Evolutionary conservation across 1,140 invertebrate species (phyloP).

Genomic region (Archegozetes longisetosus): DNA sequence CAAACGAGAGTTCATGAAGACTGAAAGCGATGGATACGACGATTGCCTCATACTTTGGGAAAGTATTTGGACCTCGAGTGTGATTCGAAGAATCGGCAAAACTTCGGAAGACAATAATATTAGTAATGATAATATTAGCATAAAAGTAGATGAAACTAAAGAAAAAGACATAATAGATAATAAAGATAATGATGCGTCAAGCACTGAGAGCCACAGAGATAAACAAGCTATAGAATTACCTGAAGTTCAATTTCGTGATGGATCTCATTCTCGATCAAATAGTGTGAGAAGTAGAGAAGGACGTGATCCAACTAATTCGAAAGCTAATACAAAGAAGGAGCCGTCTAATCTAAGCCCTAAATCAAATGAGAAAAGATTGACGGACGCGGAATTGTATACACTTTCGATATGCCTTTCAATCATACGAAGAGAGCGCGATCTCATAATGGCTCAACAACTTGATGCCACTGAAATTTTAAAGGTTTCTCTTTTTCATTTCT

Average conservation of each 20-base stretch:
- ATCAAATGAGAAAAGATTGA: slow-evolving; percentile 5
- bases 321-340: neutral
- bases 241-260: neutral
- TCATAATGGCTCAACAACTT: slow-evolving; percentile 15
- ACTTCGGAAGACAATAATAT: neutral
- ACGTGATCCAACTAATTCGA: neutral
- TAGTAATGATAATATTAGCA: neutral
- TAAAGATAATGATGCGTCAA: neutral
- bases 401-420: slow-evolving; percentile 16
- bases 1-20: slow-evolving; percentile 40
- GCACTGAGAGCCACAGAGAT: neutral
- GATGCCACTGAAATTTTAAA: slow-evolving; percentile 18
- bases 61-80: slow-evolving; percentile 14
- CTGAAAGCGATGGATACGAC: slow-evolving; percentile 18
- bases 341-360: neutral
- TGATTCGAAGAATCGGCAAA: neutral
- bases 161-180: too few relatives aligned
- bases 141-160: neutral
- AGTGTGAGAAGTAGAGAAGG: neutral
- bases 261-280: neutral
- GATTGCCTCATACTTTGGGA: slow-evolving; percentile 17
- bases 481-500: slow-evolving; percentile 2
- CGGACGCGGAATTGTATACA: slow-evolving; percentile 16
- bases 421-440: slow-evolving; percentile 16
- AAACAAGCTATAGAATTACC: neutral